Percentiles rank a stretch among this genome's conserved stretches.
Evolutionary conservation across 2,888 invertebrate genomes (phyloP).

Genomic region (Carcina quercana): DNA sequence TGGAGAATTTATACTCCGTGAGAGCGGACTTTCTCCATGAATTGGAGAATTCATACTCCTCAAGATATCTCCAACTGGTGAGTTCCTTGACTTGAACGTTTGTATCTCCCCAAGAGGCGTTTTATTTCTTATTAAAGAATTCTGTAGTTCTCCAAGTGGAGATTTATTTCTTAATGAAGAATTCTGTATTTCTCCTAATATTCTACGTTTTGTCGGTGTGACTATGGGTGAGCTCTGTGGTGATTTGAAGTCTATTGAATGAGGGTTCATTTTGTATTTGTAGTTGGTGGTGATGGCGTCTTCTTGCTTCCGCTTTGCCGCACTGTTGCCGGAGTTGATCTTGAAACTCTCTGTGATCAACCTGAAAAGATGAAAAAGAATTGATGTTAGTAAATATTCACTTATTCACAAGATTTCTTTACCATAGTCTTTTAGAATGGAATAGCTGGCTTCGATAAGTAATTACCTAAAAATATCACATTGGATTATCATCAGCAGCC

Average conservation of each 20-base stretch:
- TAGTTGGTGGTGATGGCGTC: constrained; percentile 46
- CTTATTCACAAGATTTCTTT: neutral
- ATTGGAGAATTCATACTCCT: no score
- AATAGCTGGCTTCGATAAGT: no score
- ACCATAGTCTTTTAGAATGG: no score
- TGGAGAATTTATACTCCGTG: no score
- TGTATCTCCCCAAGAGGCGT: no score
- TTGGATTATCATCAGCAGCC: no score
- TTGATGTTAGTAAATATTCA: neutral
- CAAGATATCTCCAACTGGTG: no score
- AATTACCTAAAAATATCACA: no score
- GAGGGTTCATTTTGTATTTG: constrained; percentile 58
- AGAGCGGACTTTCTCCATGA: no score
- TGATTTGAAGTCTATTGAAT: constrained; percentile 47
- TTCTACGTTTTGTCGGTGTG: constrained; percentile 39
- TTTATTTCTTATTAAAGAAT: no score
- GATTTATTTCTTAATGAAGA: no score
- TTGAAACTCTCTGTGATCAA: constrained; percentile 70
- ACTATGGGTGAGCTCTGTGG: constrained; percentile 33
- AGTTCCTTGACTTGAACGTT: constrained; percentile 19
- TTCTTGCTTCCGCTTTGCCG: constrained; percentile 54
- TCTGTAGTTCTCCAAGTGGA: constrained; percentile 18
- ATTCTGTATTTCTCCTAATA: constrained; percentile 44
- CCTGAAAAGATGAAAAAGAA: constrained; percentile 44
- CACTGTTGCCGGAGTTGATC: constrained; percentile 65